Conservation (phyloP, 2,113 vertebrate genomes). For the Ia io region DNA sequence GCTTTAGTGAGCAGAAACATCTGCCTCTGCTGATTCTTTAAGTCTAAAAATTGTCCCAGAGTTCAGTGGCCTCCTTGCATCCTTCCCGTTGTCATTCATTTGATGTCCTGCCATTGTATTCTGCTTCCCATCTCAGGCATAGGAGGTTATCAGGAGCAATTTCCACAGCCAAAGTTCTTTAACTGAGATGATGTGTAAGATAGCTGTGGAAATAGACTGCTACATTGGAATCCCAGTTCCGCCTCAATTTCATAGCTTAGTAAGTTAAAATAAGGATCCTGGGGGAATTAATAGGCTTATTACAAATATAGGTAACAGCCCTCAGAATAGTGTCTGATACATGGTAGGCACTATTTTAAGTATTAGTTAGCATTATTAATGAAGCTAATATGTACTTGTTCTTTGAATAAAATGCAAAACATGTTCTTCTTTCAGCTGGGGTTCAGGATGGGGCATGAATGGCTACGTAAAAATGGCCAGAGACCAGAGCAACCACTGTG, state of each 20-base stretch:
- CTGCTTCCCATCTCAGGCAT: not conserved
- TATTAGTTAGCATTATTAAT: not conserved
- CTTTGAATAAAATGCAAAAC: not conserved
- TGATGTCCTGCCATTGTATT: not conserved
- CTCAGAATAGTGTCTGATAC: not conserved
- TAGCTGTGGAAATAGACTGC: not conserved
- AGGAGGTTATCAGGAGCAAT: not conserved
- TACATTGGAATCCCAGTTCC: not conserved
- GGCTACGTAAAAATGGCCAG: slow-evolving; percentile 88
- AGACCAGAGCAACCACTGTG: slow-evolving; percentile 89
- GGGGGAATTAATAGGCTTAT: not conserved
- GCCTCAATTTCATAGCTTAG: slow-evolving; percentile 63
- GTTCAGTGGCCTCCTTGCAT: not conserved
- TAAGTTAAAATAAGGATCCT: slow-evolving; percentile 82
- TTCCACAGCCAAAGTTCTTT: not conserved
- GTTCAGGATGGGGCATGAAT: slow-evolving; percentile 83
- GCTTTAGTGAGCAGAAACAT: not conserved
- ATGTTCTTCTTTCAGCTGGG: slow-evolving; percentile 83
- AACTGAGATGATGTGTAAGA: not conserved
- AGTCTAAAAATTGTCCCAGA: not conserved
- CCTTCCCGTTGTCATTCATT: not conserved
- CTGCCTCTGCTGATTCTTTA: not conserved
- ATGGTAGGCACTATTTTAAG: not conserved
- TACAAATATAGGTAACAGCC: not conserved
- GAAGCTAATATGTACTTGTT: not conserved